These are phyloP conservation scores for Drosophila sp. DNA, from an alignment of 1,140 invertebrate genomes.

Conservation along the genomic window DNA sequence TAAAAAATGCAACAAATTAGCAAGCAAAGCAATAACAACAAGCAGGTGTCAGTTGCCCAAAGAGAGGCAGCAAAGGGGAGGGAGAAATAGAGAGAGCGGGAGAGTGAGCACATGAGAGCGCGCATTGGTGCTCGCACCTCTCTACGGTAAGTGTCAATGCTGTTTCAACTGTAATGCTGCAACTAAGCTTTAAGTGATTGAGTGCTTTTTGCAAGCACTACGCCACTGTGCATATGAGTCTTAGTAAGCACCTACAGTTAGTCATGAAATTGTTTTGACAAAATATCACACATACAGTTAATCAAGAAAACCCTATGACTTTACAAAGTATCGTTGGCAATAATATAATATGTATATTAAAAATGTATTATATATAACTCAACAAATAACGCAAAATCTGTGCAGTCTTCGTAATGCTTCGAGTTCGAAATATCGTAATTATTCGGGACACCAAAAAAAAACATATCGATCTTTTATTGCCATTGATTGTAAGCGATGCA, in stretches of 20 bases:
- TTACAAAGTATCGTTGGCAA: too few relatives aligned
- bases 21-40: conserved; percentile 23
- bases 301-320: too few relatives aligned
- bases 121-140: conserved; percentile 5
- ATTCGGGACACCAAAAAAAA: too few relatives aligned
- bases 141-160: conserved; percentile 37
- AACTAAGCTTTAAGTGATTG: conserved; percentile 14
- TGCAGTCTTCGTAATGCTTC: too few relatives aligned
- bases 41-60: conserved; percentile 32
- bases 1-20: conserved; percentile 37
- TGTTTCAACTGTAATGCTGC: conserved; percentile 43
- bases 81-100: conserved; percentile 16
- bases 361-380: too few relatives aligned
- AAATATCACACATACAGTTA: too few relatives aligned
- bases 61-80: conserved; percentile 3
- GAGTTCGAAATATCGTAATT: too few relatives aligned
- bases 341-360: too few relatives aligned
- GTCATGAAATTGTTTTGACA: too few relatives aligned
- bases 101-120: conserved; percentile 3
- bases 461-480: too few relatives aligned
- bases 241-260: neutral
- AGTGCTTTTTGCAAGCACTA: conserved; percentile 20
- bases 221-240: neutral
- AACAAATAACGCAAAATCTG: too few relatives aligned
- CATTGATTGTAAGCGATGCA: too few relatives aligned